Conservation (phyloP, 2,888 invertebrate species). For the Therioaphis trifolii region DNA sequence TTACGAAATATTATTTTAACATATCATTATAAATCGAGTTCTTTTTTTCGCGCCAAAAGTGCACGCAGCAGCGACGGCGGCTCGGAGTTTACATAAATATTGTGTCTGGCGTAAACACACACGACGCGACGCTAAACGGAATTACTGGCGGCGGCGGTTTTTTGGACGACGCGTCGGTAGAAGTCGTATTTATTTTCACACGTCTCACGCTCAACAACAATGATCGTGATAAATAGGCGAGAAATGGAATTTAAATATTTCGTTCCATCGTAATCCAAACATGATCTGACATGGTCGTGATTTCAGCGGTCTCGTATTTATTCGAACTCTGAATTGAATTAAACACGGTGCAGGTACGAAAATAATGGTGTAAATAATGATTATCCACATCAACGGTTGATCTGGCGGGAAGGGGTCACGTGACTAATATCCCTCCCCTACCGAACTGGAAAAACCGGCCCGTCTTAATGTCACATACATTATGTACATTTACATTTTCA, state of each 20-base stretch:
- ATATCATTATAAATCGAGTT: slow-evolving; percentile 29
- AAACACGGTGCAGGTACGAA: no score
- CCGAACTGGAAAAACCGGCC: no score
- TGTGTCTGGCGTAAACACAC: not conserved
- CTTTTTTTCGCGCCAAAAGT: not conserved
- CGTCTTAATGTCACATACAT: no score
- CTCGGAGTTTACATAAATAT: slow-evolving; percentile 24
- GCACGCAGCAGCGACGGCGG: not conserved
- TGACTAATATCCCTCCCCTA: no score
- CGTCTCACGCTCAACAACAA: not conserved
- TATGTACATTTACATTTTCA: no score
- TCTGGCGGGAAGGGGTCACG: no score
- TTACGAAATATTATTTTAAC: slow-evolving; percentile 49
- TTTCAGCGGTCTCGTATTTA: no score
- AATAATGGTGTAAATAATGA: no score
- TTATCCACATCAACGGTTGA: no score
- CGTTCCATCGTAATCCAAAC: not conserved
- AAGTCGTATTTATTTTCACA: slow-evolving; percentile 6
- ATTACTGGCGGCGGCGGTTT: not conserved
- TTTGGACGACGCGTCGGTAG: not conserved
- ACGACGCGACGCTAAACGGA: not conserved
- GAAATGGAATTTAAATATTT: not conserved
- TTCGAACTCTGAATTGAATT: no score
- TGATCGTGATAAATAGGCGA: not conserved
- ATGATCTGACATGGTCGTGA: not conserved